Conservation (phyloP, 1,140 invertebrate genomes). For the Helicoverpa zea region DNA sequence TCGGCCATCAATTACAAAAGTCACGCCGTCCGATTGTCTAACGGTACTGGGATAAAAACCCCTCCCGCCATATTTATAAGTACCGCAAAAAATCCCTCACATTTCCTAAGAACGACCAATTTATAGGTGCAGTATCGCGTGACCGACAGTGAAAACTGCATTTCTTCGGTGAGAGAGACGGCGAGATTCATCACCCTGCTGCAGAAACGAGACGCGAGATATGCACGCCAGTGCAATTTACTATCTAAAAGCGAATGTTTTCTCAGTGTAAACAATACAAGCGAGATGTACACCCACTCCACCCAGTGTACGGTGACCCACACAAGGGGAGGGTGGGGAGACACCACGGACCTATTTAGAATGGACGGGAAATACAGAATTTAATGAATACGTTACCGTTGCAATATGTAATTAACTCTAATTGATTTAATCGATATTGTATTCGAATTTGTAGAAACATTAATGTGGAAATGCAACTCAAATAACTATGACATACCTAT, state of each 20-base stretch:
- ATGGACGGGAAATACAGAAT: constrained; percentile 25
- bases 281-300: constrained; percentile 12
- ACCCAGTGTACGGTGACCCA: constrained; percentile 30
- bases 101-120: constrained; percentile 53
- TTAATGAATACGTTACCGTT: constrained; percentile 23
- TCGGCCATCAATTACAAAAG: constrained; percentile 24
- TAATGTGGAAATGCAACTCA: neutral
- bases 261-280: constrained; percentile 45
- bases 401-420: constrained; percentile 9
- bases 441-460: neutral
- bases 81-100: constrained; percentile 39
- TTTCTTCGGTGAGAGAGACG: constrained; percentile 53
- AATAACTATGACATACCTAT: neutral
- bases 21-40: constrained; percentile 3
- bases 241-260: constrained; percentile 52
- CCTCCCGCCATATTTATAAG: neutral
- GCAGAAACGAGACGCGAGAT: constrained; percentile 38
- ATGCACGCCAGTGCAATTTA: constrained; percentile 48
- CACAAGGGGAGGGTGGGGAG: constrained; percentile 1
- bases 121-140: constrained; percentile 53
- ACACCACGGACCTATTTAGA: constrained; percentile 11
- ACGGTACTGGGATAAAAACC: constrained; percentile 35
- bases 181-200: neutral
- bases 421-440: constrained; percentile 5
- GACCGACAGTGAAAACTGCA: constrained; percentile 61